These are phyloP conservation scores for Anguilla rostrata DNA, from an alignment of 2,113 vertebrate genomes.

Conservation along the genomic window DNA sequence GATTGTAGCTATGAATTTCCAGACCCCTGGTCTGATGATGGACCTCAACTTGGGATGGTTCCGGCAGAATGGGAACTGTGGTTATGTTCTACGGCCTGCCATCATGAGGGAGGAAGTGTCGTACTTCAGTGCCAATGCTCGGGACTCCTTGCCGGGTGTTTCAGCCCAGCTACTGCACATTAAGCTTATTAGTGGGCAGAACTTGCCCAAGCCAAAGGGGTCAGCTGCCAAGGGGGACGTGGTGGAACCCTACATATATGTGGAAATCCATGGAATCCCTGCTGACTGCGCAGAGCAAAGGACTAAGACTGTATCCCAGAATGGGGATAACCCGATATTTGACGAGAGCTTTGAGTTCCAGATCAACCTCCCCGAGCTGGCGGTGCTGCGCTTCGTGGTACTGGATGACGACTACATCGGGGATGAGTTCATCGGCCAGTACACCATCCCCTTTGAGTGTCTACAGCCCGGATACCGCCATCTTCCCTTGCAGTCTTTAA, in stretches of 20 bases:
- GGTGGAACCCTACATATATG: slow-evolving; percentile 88
- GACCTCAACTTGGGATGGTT: slow-evolving; percentile 90
- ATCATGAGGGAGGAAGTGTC: slow-evolving; percentile 93
- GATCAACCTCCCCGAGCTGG: slow-evolving; percentile 87
- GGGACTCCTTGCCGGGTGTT: slow-evolving; percentile 84
- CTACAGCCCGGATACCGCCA: slow-evolving; percentile 88
- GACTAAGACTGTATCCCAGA: slow-evolving; percentile 87
- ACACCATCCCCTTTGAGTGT: slow-evolving; percentile 91
- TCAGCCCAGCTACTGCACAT: slow-evolving; percentile 88
- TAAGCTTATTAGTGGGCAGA: slow-evolving; percentile 89
- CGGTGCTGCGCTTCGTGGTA: slow-evolving; percentile 84
- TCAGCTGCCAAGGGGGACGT: slow-evolving; percentile 90
- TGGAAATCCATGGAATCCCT: slow-evolving; percentile 88
- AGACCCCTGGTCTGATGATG: slow-evolving; percentile 90
- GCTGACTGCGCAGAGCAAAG: slow-evolving; percentile 87
- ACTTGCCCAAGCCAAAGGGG: slow-evolving; percentile 87
- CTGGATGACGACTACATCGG: slow-evolving; percentile 90
- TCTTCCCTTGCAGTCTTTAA: slow-evolving; percentile 82
- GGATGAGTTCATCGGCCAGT: slow-evolving; percentile 91
- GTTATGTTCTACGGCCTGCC: slow-evolving; percentile 85
- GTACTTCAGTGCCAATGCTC: slow-evolving; percentile 89
- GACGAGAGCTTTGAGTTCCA: slow-evolving; percentile 92
- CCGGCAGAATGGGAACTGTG: slow-evolving; percentile 86
- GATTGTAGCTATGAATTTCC: slow-evolving; percentile 92
- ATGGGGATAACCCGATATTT: slow-evolving; percentile 86